Percentiles rank a stretch among this genome's conserved stretches.
Conservation (phyloP, 2,797 vertebrate genomes). For the Pseudopleuronectes americanus region DNA sequence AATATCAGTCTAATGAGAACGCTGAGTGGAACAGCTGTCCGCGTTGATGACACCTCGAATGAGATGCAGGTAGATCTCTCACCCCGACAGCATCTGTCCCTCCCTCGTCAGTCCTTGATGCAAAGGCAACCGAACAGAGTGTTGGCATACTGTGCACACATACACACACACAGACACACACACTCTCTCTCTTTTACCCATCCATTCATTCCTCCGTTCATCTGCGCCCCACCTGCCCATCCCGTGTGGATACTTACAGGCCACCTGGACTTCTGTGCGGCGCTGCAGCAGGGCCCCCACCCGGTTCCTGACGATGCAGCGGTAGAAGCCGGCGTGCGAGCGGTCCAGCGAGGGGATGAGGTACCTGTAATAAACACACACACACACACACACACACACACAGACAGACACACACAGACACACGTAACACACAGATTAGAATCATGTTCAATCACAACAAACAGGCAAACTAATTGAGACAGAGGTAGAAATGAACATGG, state of each 20-base stretch:
- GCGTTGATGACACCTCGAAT: slow-evolving; percentile 61
- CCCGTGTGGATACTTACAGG: slow-evolving; percentile 89
- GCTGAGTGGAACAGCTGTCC: slow-evolving; percentile 79
- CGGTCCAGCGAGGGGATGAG: slow-evolving; percentile 95
- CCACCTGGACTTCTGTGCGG: slow-evolving; percentile 96
- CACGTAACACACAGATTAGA: slow-evolving; percentile 11
- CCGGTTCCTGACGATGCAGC: slow-evolving; percentile 95
- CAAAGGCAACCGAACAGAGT: slow-evolving; percentile 65
- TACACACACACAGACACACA: neutral
- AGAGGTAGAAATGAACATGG: slow-evolving; percentile 32
- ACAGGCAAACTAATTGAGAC: slow-evolving; percentile 33
- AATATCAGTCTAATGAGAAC: slow-evolving; percentile 77
- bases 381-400: slow-evolving; percentile 35
- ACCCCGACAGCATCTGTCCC: slow-evolving; percentile 71
- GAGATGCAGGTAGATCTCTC: slow-evolving; percentile 72
- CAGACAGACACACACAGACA: too few relatives aligned
- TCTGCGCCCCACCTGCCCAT: slow-evolving; percentile 33
- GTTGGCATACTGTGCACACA: slow-evolving; percentile 43
- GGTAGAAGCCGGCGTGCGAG: slow-evolving; percentile 95
- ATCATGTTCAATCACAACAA: slow-evolving; percentile 25
- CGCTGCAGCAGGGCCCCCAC: slow-evolving; percentile 95
- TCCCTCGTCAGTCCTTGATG: slow-evolving; percentile 62
- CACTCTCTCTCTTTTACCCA: slow-evolving; percentile 17
- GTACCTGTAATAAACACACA: slow-evolving; percentile 84
- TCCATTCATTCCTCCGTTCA: slow-evolving; percentile 32